phyloP scores from a whole-genome alignment of 2,113 vertebrate species.

The Eolophus roseicapilla region DNA sequence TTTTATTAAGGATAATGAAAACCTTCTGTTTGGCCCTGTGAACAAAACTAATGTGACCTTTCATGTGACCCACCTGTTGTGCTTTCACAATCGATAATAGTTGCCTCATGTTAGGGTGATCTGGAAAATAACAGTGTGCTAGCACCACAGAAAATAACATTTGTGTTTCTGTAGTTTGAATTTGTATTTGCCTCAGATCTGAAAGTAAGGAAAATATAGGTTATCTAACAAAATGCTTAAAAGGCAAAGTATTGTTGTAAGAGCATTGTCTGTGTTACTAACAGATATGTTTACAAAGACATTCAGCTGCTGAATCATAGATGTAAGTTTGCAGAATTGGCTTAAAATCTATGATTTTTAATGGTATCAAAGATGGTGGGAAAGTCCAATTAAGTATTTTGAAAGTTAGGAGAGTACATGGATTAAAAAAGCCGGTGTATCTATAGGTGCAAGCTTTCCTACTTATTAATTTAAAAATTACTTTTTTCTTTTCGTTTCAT shows the following conservation, averaged over 20 bases:
- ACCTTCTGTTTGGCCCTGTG: constrained; percentile 84
- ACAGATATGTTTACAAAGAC: neutral
- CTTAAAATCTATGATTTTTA: constrained; percentile 16
- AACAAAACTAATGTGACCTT: constrained; percentile 84
- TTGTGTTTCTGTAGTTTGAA: constrained; percentile 59
- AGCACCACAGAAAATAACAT: constrained; percentile 62
- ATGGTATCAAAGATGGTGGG: neutral
- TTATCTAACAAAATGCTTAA: constrained; percentile 66
- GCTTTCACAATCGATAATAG: constrained; percentile 83
- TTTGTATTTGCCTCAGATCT: constrained; percentile 35
- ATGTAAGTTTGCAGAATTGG: constrained; percentile 2
- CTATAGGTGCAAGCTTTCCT: neutral
- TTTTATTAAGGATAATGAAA: constrained; percentile 88
- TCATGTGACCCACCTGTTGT: constrained; percentile 89
- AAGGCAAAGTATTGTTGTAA: constrained; percentile 49
- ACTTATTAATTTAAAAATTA: neutral
- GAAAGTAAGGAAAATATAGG: constrained; percentile 55
- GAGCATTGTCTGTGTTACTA: neutral
- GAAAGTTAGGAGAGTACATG: neutral
- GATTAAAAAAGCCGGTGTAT: neutral
- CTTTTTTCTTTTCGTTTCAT: fast-evolving
- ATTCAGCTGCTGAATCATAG: neutral
- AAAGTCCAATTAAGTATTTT: neutral
- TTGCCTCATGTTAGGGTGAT: constrained; percentile 79
- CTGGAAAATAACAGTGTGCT: constrained; percentile 69